These are phyloP conservation scores for Chaenocephalus aceratus DNA, from an alignment of 2,113 vertebrate genomes.

Conservation along the genomic window DNA sequence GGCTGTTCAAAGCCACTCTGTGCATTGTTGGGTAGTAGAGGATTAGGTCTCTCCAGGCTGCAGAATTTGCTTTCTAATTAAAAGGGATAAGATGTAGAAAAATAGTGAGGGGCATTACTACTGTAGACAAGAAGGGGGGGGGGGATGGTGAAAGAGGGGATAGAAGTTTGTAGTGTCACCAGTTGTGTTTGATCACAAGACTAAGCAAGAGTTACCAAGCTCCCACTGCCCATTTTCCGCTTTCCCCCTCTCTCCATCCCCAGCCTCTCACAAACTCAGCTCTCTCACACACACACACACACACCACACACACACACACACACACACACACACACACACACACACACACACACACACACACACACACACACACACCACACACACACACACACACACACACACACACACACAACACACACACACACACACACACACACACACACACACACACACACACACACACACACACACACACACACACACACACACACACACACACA, in stretches of 20 bases:
- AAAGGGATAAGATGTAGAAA: conserved; percentile 97
- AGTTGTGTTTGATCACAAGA: conserved; percentile 93
- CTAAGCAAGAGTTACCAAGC: conserved; percentile 78
- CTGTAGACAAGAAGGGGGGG: conserved; percentile 79
- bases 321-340: conserved; percentile 6
- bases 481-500: neutral
- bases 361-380: neutral
- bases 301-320: neutral
- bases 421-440: no score
- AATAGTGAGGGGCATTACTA: conserved; percentile 85
- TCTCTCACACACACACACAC: neutral
- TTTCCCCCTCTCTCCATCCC: conserved; percentile 11
- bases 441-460: neutral
- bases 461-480: neutral
- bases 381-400: no score
- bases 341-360: neutral
- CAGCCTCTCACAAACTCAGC: conserved; percentile 47
- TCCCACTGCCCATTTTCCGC: conserved; percentile 27
- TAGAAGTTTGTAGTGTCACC: conserved; percentile 97
- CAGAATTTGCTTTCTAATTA: conserved; percentile 99
- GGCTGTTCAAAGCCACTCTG: conserved; percentile 99
- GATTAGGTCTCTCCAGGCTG: conserved; percentile 99
- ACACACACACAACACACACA: neutral
- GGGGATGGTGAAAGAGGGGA: conserved; percentile 87
- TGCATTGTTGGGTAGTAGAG: conserved; percentile 99